Evolutionary conservation across 2,113 vertebrate genomes (phyloP), one percentile per base, ranked within the genome.

Genomic region (Aleadryas rufinucha): DNA sequence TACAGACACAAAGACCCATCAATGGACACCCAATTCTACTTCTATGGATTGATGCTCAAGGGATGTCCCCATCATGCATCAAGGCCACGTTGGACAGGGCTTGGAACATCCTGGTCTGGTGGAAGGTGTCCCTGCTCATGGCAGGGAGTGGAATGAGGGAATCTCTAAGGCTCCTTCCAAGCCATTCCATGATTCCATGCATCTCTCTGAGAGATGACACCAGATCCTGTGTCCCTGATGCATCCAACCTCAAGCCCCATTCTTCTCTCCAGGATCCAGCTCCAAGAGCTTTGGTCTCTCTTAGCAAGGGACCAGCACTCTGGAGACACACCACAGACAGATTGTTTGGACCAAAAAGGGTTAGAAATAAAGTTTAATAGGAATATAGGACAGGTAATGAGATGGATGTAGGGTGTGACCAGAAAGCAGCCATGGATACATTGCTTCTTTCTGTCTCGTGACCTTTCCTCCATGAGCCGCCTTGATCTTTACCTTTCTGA

Each of bases 21-120:
- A 31, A 0, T 0, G 37, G 53, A 45, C 9, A 24, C 4, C 10
- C 42, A 75, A 39, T 49, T 12, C 24, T 78, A 3, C 7, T 80
- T 42, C 33, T 12, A 21, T 13, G 16, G n/a, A 37, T 10, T 45
- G 18, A 57, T 52, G 49, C 18, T 59, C 0, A 0, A 27, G 49
- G 49, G 13, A 57, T 10, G 53, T 27, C 6, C 11, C 69, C n/a
- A 30, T 33, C 7, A 10, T 7, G 2, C 3, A 13, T 31, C 20
- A 83, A 47, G 6, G 14, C 21, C 17, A 22, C 8, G 39, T 1
- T 76, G 17, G 47, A 54, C 0, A 0, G 26, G 44, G 11, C 41
- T 76, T 76, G 35, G 41, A 69, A 47, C 30, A 76, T 41, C n/a
- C 41, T 76, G 70, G 47, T 5, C 3, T 9, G 11, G 47, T 54